Evolutionary conservation across 2,888 invertebrate species (phyloP), one percentile per base, ranked within the genome.

Genomic region (Tetragonula carbonaria): DNA sequence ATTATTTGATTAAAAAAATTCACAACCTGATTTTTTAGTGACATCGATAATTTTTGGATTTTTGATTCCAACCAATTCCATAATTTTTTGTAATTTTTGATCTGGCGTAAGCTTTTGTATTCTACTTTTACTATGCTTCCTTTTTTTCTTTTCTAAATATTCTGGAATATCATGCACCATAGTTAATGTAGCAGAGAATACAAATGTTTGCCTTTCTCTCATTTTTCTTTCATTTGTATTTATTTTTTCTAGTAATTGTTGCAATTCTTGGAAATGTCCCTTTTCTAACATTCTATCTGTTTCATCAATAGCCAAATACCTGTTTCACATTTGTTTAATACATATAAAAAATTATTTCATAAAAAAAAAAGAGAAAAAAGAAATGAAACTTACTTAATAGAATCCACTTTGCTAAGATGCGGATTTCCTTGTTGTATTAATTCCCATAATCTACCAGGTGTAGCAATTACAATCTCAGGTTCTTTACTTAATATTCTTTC

Each of bases 221-320:
- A 95, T 95, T 63, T 95, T 96, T 0, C 91, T 92, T 62, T 96
- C 96, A 90, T 97, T 97, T 21, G 95, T 95, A 94, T 99, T 99
- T 11, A 99, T 95, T 0, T 97, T 95, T 87, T 97, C 97, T 6
- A 99, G 93, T 62, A 99, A 95, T 21, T 97, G 96, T 38, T 97
- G 96, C 3, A 99, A 94, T 95, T 99, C 99, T 87, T 98, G 97
- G 94, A 99, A 99, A 94, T 99, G 99, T 0, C 98, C 98, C 88
- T 97, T 97, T 93, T 99, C 99, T 23, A 99, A 95, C 99, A 99
- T 99, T 83, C 99, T 96, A 95, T 99, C 99, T 0, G 99, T 99
- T 95, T 99, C 99, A 94, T 99, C 99, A 88, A 99, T 98, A 0
- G 98, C 99, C 85, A 99, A 95, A 94, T 97, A 98, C 93, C 98